Conservation (phyloP, 2,113 vertebrate species). For the Siphamia tubifer region DNA sequence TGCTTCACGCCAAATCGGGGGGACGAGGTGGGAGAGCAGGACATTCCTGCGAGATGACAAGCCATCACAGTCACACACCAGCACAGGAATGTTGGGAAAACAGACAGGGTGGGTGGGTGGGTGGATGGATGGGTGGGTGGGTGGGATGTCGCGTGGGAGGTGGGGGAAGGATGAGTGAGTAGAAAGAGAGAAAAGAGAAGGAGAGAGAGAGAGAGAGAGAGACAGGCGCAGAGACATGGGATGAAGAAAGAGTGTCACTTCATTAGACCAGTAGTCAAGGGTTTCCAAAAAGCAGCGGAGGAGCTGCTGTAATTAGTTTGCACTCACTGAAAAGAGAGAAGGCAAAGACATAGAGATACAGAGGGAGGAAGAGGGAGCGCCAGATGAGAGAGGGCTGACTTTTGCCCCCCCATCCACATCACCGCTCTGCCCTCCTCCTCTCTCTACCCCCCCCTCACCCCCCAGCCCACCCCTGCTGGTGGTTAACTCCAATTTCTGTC, state of each 20-base stretch:
- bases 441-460: not conserved
- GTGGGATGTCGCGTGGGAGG: constrained; percentile 40
- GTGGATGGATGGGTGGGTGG: constrained; percentile 42
- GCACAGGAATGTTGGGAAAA: constrained; percentile 81
- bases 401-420: constrained; percentile 54
- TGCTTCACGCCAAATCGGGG: constrained; percentile 74
- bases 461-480: constrained; percentile 73
- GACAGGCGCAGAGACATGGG: constrained; percentile 14
- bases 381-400: constrained; percentile 78
- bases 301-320: constrained; percentile 60
- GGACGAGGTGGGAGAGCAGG: constrained; percentile 81
- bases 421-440: constrained; percentile 16
- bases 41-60: constrained; percentile 84
- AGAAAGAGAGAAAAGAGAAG: not conserved
- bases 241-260: constrained; percentile 72
- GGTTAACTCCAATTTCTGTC: constrained; percentile 96
- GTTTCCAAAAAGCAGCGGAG: constrained; percentile 55
- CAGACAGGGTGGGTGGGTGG: constrained; percentile 48
- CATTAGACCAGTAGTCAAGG: constrained; percentile 71
- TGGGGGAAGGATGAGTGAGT: constrained; percentile 40
- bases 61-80: constrained; percentile 83
- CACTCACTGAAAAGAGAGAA: constrained; percentile 29
- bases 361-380: constrained; percentile 12
- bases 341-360: constrained; percentile 13
- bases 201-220: not conserved